Conservation (phyloP, 2,888 invertebrate genomes). For the Meteorus cinctellus region DNA sequence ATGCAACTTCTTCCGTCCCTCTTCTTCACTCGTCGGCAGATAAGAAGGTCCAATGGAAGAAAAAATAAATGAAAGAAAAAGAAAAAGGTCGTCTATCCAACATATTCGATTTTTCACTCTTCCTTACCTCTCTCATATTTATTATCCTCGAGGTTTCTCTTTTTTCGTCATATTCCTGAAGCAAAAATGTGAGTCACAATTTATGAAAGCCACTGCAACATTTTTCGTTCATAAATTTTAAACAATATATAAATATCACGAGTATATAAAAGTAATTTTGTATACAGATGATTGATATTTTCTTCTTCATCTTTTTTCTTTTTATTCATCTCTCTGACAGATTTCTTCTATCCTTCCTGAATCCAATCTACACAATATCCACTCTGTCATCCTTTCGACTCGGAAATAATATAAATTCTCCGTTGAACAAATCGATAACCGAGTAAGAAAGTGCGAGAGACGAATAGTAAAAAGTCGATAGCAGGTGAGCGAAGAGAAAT, state of each 20-base stretch:
- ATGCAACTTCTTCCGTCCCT: neutral
- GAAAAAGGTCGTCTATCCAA: neutral
- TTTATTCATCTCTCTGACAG: neutral
- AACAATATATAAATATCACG: neutral
- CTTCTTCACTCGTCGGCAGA: neutral
- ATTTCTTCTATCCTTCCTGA: constrained; percentile 15
- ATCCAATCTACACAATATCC: neutral
- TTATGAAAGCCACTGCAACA: constrained; percentile 4
- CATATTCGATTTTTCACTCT: constrained; percentile 11
- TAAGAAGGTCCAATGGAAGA: constrained; percentile 17
- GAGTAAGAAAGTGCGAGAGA: constrained; percentile 23
- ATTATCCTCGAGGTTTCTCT: constrained; percentile 5
- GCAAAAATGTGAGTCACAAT: neutral
- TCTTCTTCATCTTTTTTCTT: neutral
- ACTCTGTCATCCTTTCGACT: neutral
- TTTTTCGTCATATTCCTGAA: neutral
- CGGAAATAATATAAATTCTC: constrained; percentile 22
- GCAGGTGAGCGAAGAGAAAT: constrained; percentile 55
- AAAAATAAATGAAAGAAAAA: neutral
- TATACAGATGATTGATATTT: neutral
- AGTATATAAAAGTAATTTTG: neutral
- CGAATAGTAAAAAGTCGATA: constrained; percentile 13
- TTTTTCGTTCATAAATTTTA: neutral
- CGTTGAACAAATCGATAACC: constrained; percentile 27
- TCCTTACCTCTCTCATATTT: neutral